Evolutionary conservation across 2,113 vertebrate species (phyloP).

Genomic region (Istiophorus platypterus): DNA sequence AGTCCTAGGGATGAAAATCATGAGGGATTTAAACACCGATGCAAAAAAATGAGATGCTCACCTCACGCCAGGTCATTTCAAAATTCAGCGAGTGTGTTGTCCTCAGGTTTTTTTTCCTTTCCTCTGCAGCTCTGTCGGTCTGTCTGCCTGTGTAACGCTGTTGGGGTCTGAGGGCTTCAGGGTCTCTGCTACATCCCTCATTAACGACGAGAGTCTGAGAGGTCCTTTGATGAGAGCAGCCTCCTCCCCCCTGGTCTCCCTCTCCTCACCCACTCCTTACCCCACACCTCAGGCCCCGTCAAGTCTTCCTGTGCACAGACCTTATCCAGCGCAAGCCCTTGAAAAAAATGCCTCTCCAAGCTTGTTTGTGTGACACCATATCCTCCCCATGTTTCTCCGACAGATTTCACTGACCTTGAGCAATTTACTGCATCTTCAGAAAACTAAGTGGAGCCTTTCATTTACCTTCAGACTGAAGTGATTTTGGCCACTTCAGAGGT

Average conservation of each 20-base stretch:
- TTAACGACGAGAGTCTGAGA: constrained; percentile 73
- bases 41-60: constrained; percentile 53
- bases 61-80: constrained; percentile 84
- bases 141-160: constrained; percentile 30
- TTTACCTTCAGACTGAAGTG: constrained; percentile 45
- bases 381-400: not conserved
- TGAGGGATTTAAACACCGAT: not conserved
- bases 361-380: not conserved
- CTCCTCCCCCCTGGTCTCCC: constrained; percentile 56
- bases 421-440: constrained; percentile 31
- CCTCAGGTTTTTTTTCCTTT: not conserved
- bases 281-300: constrained; percentile 23
- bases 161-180: constrained; percentile 54
- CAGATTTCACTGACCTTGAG: constrained; percentile 35
- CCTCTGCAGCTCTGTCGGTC: constrained; percentile 2
- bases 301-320: constrained; percentile 16
- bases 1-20: not conserved
- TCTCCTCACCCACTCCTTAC: constrained; percentile 40
- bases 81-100: constrained; percentile 1
- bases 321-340: not conserved
- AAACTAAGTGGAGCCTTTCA: constrained; percentile 33
- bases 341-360: constrained; percentile 7
- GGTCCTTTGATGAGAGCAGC: constrained; percentile 72
- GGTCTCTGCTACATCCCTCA: constrained; percentile 62
- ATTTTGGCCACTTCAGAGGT: constrained; percentile 46